Evolutionary conservation across 2,797 vertebrate species (phyloP).

Genomic region (Platalea minor): DNA sequence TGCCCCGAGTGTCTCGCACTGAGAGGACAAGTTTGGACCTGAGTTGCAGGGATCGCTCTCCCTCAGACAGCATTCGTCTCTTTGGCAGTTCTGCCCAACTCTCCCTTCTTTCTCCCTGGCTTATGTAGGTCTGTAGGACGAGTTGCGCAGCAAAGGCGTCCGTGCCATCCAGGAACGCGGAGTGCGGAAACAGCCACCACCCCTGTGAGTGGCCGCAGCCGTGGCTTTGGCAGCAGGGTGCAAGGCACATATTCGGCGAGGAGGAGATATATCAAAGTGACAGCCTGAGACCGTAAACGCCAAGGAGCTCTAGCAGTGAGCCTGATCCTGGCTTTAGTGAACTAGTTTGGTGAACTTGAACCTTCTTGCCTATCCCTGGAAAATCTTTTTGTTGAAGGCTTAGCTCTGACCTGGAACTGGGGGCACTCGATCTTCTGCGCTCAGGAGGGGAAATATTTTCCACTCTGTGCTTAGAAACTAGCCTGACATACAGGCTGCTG

Average conservation of each 20-base stretch:
- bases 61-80: neutral
- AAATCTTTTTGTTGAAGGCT: neutral
- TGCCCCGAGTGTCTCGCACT: fast-evolving
- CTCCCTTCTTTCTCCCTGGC: neutral
- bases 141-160: neutral
- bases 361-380: neutral
- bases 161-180: neutral
- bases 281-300: neutral
- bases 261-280: neutral
- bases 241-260: neutral
- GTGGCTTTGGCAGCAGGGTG: neutral
- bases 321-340: neutral
- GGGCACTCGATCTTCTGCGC: neutral
- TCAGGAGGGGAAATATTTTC: neutral
- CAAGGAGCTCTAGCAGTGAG: neutral
- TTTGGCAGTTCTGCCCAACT: neutral
- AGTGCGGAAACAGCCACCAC: neutral
- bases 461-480: neutral
- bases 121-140: neutral
- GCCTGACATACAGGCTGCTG: neutral
- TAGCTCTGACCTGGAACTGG: neutral
- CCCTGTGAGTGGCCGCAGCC: neutral
- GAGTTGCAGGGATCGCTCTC: neutral
- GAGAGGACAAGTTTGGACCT: neutral
- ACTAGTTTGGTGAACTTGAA: neutral